These are phyloP conservation scores for Patella pellucida DNA, from an alignment of 2,888 invertebrate genomes.

Conservation along the genomic window DNA sequence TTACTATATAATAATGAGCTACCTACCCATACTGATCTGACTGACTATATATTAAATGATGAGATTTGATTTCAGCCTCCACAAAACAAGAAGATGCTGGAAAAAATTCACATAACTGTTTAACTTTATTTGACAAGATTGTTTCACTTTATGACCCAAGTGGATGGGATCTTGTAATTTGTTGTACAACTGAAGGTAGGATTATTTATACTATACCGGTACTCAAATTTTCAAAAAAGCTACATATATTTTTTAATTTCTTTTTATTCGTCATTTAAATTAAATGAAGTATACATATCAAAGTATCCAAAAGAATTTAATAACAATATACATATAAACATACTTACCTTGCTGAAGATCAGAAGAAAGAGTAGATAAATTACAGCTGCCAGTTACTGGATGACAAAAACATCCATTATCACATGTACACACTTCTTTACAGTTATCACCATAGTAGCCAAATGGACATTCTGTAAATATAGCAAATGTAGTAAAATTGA, in stretches of 20 bases:
- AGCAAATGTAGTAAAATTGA: no score
- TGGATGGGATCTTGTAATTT: no score
- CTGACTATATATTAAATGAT: slow-evolving; percentile 46
- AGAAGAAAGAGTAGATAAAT: slow-evolving; percentile 38
- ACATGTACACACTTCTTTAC: slow-evolving; percentile 58
- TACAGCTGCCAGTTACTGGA: slow-evolving; percentile 60
- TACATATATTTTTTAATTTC: no score
- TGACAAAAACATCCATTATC: slow-evolving; percentile 58
- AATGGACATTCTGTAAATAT: slow-evolving; percentile 53
- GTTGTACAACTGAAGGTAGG: no score
- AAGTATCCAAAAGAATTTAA: background rate
- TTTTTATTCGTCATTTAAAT: no score
- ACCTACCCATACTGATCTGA: slow-evolving; percentile 49
- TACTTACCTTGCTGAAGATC: slow-evolving; percentile 37
- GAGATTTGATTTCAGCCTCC: slow-evolving; percentile 38
- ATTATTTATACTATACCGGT: no score
- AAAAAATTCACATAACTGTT: slow-evolving; percentile 16
- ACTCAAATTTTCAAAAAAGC: no score
- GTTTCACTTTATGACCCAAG: no score
- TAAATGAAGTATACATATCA: no score
- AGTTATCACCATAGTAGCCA: slow-evolving; percentile 60
- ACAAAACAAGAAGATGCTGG: slow-evolving; percentile 73
- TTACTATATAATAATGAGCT: background rate
- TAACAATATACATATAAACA: background rate
- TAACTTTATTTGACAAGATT: no score